These are phyloP conservation scores for Chrysolophus pictus DNA, from an alignment of 2,797 vertebrate genomes.

Conservation along the genomic window DNA sequence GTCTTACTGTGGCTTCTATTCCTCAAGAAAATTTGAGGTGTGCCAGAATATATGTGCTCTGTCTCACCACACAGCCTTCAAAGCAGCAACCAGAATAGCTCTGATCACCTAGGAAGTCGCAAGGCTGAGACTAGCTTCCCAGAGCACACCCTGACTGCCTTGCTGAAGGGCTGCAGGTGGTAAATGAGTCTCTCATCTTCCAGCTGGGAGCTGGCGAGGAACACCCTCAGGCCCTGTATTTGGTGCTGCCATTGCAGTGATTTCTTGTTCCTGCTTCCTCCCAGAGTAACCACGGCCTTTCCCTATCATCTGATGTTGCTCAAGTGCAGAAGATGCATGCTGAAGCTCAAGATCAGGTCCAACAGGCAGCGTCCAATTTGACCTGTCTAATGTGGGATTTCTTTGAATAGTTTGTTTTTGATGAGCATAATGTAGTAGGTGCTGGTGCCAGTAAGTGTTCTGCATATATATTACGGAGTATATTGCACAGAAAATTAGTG, in stretches of 20 bases:
- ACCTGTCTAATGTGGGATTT: neutral
- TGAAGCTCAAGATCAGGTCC: neutral
- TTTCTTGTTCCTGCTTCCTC: neutral
- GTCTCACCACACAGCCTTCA: neutral
- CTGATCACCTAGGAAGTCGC: neutral
- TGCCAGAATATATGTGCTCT: neutral
- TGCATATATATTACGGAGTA: neutral
- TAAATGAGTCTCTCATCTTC: neutral
- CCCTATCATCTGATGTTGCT: neutral
- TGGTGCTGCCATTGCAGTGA: neutral
- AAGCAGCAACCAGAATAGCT: neutral
- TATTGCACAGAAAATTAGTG: neutral
- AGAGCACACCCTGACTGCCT: fast-evolving
- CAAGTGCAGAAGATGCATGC: neutral
- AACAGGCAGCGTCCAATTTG: neutral
- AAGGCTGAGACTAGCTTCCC: neutral
- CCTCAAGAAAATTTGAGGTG: neutral
- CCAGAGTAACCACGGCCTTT: neutral
- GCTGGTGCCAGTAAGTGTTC: neutral
- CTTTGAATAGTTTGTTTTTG: neutral
- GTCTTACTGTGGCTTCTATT: neutral
- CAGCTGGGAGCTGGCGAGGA: neutral
- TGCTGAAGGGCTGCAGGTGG: constrained; percentile 4
- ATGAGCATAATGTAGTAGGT: neutral
- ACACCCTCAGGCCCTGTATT: neutral